Evolutionary conservation across 2,888 invertebrate species (phyloP).

Genomic region (Dichetophora obliterata): DNA sequence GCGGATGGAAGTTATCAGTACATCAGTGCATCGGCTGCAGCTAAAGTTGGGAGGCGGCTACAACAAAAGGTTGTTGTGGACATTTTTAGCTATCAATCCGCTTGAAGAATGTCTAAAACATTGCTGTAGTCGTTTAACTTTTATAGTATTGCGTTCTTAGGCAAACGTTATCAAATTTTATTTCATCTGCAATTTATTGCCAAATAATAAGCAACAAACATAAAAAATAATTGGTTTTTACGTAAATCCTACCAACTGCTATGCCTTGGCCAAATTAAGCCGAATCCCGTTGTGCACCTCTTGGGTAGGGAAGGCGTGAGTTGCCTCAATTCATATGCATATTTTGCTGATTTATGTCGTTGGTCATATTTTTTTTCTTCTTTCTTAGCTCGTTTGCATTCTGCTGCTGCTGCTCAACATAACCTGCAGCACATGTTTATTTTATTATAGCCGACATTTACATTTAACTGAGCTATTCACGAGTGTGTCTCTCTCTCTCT

Average conservation of each 20-base stretch:
- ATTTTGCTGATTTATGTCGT: too few relatives aligned
- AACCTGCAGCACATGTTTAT: conserved; percentile 24
- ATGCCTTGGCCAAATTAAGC: not conserved
- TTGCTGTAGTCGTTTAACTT: too few relatives aligned
- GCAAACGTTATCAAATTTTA: not conserved
- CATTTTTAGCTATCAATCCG: too few relatives aligned
- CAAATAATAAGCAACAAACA: conserved; percentile 19
- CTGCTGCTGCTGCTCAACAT: not conserved
- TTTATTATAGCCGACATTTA: conserved; percentile 14
- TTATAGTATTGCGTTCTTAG: not conserved
- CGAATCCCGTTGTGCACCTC: not conserved
- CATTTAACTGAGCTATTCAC: not conserved
- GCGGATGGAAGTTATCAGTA: not conserved
- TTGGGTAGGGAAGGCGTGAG: not conserved
- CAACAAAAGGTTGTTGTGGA: not conserved
- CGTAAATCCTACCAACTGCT: not conserved
- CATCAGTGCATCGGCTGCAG: not conserved
- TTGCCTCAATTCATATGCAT: not conserved
- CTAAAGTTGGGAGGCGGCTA: not conserved
- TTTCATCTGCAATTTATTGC: not conserved
- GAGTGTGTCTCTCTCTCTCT: too few relatives aligned
- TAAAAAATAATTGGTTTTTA: conserved; percentile 25
- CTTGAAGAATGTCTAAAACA: too few relatives aligned
- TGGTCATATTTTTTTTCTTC: not conserved
- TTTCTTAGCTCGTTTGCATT: not conserved